phyloP scores from a whole-genome alignment of 2,888 invertebrate genomes.

The Chouioia cunea region DNA sequence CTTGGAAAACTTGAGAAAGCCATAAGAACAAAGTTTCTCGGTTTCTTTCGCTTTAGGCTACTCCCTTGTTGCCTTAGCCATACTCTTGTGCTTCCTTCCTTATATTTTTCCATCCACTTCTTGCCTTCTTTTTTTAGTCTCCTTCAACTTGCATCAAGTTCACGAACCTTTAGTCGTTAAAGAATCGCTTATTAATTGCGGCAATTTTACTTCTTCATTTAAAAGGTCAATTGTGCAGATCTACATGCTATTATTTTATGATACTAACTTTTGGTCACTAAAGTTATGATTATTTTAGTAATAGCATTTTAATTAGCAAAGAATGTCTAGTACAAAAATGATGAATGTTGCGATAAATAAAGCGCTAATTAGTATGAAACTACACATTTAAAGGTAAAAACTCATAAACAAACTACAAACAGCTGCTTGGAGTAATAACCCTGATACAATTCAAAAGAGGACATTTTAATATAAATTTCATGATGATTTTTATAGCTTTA shows the following conservation, averaged over 20 bases:
- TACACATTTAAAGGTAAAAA: no score
- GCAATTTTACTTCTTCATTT: slow-evolving; percentile 42
- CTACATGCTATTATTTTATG: slow-evolving; percentile 31
- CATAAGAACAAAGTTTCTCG: slow-evolving; percentile 48
- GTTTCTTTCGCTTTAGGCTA: slow-evolving; percentile 41
- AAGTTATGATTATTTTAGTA: slow-evolving; percentile 30
- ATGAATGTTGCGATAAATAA: neutral
- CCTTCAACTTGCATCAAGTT: slow-evolving; percentile 21
- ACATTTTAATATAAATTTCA: no score
- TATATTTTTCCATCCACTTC: slow-evolving; percentile 31
- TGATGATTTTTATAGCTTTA: no score
- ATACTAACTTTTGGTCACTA: slow-evolving; percentile 25
- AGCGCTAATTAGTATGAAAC: slow-evolving; percentile 13
- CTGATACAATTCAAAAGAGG: no score
- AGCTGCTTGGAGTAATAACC: no score
- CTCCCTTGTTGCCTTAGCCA: slow-evolving; percentile 40
- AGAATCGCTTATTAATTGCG: slow-evolving; percentile 45
- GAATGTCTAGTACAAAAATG: neutral
- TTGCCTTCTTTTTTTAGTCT: slow-evolving; percentile 3
- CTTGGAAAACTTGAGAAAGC: slow-evolving; percentile 42
- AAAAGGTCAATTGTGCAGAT: slow-evolving; percentile 34
- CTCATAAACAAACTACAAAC: no score
- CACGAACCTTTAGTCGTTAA: slow-evolving; percentile 42
- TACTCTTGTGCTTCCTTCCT: slow-evolving; percentile 26
- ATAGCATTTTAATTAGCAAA: slow-evolving; percentile 13